A percentile compares a stretch with the other conserved stretches of the same genome.
phyloP scores from a whole-genome alignment of 2,888 invertebrate species.

The Apamea sordens region DNA sequence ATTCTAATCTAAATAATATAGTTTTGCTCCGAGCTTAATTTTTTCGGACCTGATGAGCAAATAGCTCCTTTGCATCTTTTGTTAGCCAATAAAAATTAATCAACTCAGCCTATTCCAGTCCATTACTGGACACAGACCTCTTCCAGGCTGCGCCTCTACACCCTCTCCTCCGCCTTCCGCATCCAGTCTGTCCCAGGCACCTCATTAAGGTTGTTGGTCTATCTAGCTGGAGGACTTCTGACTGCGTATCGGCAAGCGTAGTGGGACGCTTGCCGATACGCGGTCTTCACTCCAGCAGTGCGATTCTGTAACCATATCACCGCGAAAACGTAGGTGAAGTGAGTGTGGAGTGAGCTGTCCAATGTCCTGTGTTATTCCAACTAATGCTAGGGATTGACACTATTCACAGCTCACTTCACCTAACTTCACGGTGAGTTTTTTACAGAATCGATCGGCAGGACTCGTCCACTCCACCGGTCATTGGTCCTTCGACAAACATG shows the following conservation, averaged over 20 bases:
- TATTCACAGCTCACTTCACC: no score
- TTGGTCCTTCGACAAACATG: background rate
- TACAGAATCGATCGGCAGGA: no score
- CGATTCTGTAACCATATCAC: no score
- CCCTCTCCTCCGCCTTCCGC: background rate
- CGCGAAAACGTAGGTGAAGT: no score
- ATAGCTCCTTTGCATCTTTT: background rate
- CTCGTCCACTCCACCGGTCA: background rate
- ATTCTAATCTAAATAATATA: slow-evolving; percentile 50
- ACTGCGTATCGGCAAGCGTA: no score
- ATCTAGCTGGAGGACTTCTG: background rate
- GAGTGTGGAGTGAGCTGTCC: no score
- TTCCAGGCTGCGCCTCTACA: background rate
- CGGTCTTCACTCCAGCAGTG: background rate
- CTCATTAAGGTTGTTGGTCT: background rate
- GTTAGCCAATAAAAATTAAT: background rate
- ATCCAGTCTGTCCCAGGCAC: background rate
- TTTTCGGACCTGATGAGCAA: slow-evolving; percentile 2
- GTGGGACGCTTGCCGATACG: background rate
- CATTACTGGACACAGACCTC: background rate
- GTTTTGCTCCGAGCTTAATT: background rate
- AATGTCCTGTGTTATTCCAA: no score
- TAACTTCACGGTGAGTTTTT: no score
- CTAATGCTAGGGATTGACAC: no score
- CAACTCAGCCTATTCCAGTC: background rate